Base-by-base conservation (phyloP, 2,797 vertebrate species). In the Heterohyrax brucei region DNA sequence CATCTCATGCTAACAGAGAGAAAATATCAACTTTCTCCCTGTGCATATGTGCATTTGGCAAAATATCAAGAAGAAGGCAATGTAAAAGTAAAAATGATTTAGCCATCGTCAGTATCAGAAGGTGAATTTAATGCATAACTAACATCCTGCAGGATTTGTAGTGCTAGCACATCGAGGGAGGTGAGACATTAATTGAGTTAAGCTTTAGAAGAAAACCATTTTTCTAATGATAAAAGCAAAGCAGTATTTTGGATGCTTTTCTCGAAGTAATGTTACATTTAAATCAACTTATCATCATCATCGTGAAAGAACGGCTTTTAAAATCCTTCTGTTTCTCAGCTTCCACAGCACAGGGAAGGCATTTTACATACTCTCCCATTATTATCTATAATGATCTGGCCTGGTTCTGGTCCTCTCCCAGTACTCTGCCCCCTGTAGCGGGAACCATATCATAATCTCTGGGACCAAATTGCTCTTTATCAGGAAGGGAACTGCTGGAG, bases 21-120 rank as follows among this genome's bases (percentile, higher is more conserved):
- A 98, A 98, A 94, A 96, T 97, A 98, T 96, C 98, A 98, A 98
- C 97, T 97, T 98, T 97, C 98, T 98, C 98, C 95, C 90, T 86
- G 53, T 98, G 87, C 97, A 96, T 97, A 78, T 96, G 92, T 94
- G 94, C 98, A 98, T 97, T 98, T 97, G 93, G 96, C 89, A 24
- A 95, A 97, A 87, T 80, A 95, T 95, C 82, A 96, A 88, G 76
- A 89, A 97, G 93, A 95, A 96, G 33, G 79, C 84, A 97, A 97
- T 97, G 97, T 96, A 98, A 97, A 98, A 97, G 83, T 96, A 96
- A 97, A 97, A 98, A 93, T 88, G 94, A 96, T 98, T 95, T 96
- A 97, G 94, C 93, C 90, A 72, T 73, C 75, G 87, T 95, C n/a
- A 97, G 79, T 80, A 92, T 88, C 28, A 96, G 95, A 95, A 96